These are phyloP conservation scores for Spialia ferax DNA, from an alignment of 2,888 invertebrate genomes.

Conservation along the genomic window DNA sequence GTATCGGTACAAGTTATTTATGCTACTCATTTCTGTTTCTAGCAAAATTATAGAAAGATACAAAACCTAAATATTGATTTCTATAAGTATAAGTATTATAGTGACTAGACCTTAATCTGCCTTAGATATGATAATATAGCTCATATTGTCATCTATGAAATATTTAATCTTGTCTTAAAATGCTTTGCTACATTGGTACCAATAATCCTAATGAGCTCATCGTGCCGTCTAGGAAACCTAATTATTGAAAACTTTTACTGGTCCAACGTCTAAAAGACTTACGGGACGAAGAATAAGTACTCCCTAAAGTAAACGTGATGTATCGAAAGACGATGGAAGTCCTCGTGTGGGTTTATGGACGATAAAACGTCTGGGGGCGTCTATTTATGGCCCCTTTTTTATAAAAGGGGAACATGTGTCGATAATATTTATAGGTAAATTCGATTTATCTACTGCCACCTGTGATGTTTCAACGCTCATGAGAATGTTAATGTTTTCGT, in stretches of 20 bases:
- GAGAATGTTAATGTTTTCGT: neutral
- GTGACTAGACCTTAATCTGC: too few relatives aligned
- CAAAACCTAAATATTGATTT: too few relatives aligned
- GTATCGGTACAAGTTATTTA: too few relatives aligned
- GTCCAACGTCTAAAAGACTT: neutral
- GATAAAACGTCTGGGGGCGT: constrained; percentile 77
- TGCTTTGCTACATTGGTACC: too few relatives aligned
- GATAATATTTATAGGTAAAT: constrained; percentile 60
- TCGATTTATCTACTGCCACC: constrained; percentile 25
- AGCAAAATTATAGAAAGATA: too few relatives aligned
- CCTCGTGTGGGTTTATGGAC: constrained; percentile 77
- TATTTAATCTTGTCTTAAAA: too few relatives aligned
- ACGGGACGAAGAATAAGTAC: constrained; percentile 43
- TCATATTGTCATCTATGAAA: too few relatives aligned
- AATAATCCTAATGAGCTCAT: too few relatives aligned
- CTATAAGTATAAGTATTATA: too few relatives aligned
- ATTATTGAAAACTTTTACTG: neutral
- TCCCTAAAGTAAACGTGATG: constrained; percentile 68
- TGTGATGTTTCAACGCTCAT: constrained; percentile 10
- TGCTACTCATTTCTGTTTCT: too few relatives aligned
- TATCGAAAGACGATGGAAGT: constrained; percentile 62
- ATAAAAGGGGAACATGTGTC: constrained; percentile 64
- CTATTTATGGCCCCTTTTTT: constrained; percentile 75
- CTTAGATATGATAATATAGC: too few relatives aligned
- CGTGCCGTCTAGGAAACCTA: too few relatives aligned